A percentile compares a stretch with the other conserved stretches of the same genome.
These are phyloP conservation scores for Cataglyphis rosenhaueri DNA, from an alignment of 2,888 invertebrate species.

Conservation along the genomic window DNA sequence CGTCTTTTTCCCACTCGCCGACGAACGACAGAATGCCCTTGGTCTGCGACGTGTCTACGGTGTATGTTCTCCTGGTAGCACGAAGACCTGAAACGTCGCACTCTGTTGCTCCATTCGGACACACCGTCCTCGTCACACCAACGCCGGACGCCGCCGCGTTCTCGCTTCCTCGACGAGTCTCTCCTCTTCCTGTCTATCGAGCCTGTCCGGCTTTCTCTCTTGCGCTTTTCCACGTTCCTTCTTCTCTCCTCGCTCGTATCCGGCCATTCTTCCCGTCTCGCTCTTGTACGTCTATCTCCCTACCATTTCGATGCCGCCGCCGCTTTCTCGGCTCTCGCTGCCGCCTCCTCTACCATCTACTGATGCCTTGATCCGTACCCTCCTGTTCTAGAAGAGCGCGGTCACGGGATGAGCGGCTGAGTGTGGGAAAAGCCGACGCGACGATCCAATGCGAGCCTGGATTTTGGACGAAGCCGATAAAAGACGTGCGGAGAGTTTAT, in stretches of 20 bases:
- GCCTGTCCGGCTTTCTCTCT: constrained; percentile 36
- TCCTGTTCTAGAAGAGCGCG: constrained; percentile 83
- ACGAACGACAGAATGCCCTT: constrained; percentile 76
- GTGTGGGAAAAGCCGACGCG: constrained; percentile 19
- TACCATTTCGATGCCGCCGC: constrained; percentile 50
- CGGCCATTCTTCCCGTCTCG: constrained; percentile 26
- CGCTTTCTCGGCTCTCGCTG: constrained; percentile 50
- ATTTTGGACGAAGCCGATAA: neutral
- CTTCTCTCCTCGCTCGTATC: constrained; percentile 57
- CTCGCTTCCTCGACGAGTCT: constrained; percentile 50
- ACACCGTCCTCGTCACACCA: constrained; percentile 73
- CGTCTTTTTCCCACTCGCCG: constrained; percentile 67
- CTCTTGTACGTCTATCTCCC: constrained; percentile 41
- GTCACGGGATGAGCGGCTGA: constrained; percentile 60
- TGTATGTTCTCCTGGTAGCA: constrained; percentile 83
- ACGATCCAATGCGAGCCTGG: no score
- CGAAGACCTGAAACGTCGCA: constrained; percentile 83
- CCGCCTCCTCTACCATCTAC: constrained; percentile 81
- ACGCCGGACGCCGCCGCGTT: constrained; percentile 55
- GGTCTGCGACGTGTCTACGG: constrained; percentile 71
- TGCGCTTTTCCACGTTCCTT: constrained; percentile 48
- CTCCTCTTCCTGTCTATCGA: constrained; percentile 49
- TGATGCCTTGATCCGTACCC: constrained; percentile 83
- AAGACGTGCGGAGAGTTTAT: neutral
- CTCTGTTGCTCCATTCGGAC: constrained; percentile 83